phyloP scores from a whole-genome alignment of 2,113 vertebrate species.

The Panthera uncia region DNA sequence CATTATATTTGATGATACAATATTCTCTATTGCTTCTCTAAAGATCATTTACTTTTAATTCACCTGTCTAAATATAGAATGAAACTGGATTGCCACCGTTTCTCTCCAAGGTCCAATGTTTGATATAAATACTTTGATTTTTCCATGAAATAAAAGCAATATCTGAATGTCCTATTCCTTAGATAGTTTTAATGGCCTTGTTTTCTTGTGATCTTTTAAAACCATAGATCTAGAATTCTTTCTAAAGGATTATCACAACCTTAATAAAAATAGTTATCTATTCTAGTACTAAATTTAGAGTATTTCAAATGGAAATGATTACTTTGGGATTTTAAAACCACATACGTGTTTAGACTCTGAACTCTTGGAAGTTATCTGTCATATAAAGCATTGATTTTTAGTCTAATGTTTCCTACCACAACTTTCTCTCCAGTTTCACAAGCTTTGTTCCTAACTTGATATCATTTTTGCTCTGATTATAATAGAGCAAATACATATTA shows the following conservation, averaged over 20 bases:
- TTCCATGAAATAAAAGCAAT: not conserved
- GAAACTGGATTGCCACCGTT: not conserved
- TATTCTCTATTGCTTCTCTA: not conserved
- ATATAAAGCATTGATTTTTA: not conserved
- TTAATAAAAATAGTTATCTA: not conserved
- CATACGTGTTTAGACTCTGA: not conserved
- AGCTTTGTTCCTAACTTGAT: not conserved
- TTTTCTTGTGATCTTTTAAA: not conserved
- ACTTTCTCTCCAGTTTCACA: constrained; percentile 20
- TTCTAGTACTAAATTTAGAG: not conserved
- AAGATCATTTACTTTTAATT: not conserved
- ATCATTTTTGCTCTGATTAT: not conserved
- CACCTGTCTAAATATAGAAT: not conserved
- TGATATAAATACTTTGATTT: not conserved
- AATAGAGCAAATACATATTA: not conserved
- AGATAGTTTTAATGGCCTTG: not conserved
- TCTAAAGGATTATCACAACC: not conserved
- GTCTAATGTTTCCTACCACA: not conserved
- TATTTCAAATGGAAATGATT: not conserved
- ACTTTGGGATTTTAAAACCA: constrained; percentile 49
- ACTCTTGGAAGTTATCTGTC: not conserved
- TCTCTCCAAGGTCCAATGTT: not conserved
- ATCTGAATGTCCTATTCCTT: not conserved
- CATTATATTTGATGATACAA: not conserved
- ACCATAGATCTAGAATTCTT: not conserved